Conservation (phyloP, 2,797 vertebrate genomes). For the Sebastes paucispinis region DNA sequence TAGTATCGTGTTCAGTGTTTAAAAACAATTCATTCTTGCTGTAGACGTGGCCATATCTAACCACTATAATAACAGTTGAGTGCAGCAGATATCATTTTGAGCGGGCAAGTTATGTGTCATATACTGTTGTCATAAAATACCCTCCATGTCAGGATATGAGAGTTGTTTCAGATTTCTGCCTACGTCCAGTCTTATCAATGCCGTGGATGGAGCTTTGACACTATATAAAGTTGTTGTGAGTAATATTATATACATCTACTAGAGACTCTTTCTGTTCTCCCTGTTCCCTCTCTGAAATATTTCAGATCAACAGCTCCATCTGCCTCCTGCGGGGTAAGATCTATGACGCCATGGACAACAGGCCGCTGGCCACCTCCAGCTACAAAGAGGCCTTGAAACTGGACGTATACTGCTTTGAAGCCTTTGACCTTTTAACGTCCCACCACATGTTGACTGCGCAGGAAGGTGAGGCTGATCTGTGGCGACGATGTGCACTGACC, state of each 20-base stretch:
- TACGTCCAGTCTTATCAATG: not conserved
- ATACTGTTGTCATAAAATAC: not conserved
- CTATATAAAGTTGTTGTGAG: not conserved
- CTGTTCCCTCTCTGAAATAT: conserved; percentile 4
- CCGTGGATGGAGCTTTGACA: not conserved
- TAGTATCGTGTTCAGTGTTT: not conserved
- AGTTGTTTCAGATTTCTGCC: not conserved
- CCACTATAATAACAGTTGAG: not conserved
- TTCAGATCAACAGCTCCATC: conserved; percentile 96
- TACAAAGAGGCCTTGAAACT: conserved; percentile 99
- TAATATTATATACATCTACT: not conserved
- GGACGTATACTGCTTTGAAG: conserved; percentile 99
- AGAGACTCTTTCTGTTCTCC: conserved; percentile 4
- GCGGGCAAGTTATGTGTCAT: not conserved
- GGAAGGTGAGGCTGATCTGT: conserved; percentile 86
- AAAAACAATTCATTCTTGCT: not conserved
- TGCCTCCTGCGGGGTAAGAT: conserved; percentile 97
- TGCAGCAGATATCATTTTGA: not conserved
- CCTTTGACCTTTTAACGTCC: conserved; percentile 97
- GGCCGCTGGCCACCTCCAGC: conserved; percentile 93
- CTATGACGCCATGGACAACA: conserved; percentile 97
- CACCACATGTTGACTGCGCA: conserved; percentile 98
- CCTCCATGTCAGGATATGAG: not conserved
- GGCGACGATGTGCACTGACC: not conserved
- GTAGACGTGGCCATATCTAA: not conserved